Evolutionary conservation across 2,888 invertebrate genomes (phyloP), one percentile per base, ranked within the genome.

Genomic region (Ligdia adustata): DNA sequence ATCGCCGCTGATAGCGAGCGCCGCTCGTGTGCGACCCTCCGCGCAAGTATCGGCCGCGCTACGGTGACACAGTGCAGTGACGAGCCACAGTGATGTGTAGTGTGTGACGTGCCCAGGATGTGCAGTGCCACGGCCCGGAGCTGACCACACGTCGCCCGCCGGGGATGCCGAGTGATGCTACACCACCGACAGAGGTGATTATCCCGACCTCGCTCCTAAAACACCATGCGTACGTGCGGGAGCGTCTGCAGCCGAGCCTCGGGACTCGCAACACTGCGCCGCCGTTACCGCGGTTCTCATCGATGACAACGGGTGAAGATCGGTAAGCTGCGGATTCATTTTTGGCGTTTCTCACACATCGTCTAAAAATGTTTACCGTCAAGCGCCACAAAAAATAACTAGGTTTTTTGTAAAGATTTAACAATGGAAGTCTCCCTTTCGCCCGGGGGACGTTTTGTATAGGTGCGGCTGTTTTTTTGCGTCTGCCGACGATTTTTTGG

Each of bases 131-230:
- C 72, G 64, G 69, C 71, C 64, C 73, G 79, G 77, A 89, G 90
- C 87, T 89, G 87, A 87, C 88, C 83, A 75, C 64, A 72, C 49
- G 37, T 27, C 71, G 79, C 74, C 67, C 66, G 71, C 72, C 72
- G 76, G 80, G 76, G 82, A 87, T 87, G 88, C 80, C 65, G 81
- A 86, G 86, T 86, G 72, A 87, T 87, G 86, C 81, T 90, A 79
- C 90, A 82, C 75, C 87, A 86, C 74, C 86, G 84, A 83, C 76
- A 85, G 89, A 91, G 91, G 91, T 90, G 90, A 89, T 83, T 89
- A 89, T 88, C 84, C 79, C 79, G 78, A 73, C 75, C 76, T 79
- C 79, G 83, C 79, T 62, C 72, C 76, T 76, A 78, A 79, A 78
- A 69, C 76, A 75, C 81, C 78, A 78, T 73, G 79, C 78, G 76